phyloP scores from a whole-genome alignment of 1,140 invertebrate species.

The Drosophila ambigua region DNA sequence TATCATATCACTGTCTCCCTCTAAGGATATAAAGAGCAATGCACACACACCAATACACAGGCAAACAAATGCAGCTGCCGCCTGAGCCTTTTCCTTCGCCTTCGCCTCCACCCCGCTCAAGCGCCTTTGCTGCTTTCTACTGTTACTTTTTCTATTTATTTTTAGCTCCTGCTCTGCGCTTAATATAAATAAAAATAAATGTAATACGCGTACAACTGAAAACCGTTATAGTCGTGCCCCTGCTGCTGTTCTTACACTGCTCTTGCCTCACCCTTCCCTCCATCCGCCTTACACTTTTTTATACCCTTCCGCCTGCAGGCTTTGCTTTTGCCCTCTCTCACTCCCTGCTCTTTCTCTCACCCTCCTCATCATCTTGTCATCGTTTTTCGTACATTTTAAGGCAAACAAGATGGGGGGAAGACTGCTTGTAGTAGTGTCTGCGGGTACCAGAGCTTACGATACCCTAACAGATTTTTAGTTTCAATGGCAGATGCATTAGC shows the following conservation, averaged over 20 bases:
- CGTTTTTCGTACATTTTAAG: slow-evolving; percentile 46
- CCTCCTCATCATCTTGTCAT: slow-evolving; percentile 20
- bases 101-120: not conserved
- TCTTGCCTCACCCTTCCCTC: not conserved
- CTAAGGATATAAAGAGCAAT: slow-evolving; percentile 17
- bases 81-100: slow-evolving; percentile 8
- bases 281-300: slow-evolving; percentile 2
- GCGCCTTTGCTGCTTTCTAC: slow-evolving; percentile 10
- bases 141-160: slow-evolving; percentile 37
- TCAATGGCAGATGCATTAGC: too few relatives aligned
- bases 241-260: not conserved
- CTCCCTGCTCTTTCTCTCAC: not conserved
- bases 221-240: slow-evolving; percentile 27
- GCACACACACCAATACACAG: slow-evolving; percentile 8
- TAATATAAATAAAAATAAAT: slow-evolving; percentile 53
- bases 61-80: slow-evolving; percentile 29
- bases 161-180: slow-evolving; percentile 32
- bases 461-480: not conserved
- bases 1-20: not conserved
- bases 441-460: slow-evolving; percentile 5
- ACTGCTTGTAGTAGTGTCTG: not conserved
- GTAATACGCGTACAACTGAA: slow-evolving; percentile 48
- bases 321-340: not conserved
- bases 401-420: not conserved
- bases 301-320: slow-evolving; percentile 22